These are phyloP conservation scores for Odontocolon sp. DNA, from an alignment of 2,888 invertebrate genomes.

Conservation along the genomic window DNA sequence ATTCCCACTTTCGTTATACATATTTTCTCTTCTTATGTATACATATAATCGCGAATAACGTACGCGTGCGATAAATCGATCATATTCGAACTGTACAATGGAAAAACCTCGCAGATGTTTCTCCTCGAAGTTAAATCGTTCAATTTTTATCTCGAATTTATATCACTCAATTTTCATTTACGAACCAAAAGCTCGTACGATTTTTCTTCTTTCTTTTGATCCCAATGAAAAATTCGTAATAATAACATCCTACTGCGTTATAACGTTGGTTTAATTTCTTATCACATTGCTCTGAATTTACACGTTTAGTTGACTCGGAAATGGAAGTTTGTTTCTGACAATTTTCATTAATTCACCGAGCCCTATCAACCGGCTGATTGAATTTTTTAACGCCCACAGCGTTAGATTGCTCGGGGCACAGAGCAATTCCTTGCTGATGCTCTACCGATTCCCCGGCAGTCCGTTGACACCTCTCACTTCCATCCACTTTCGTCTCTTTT, in stretches of 20 bases:
- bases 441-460: neutral
- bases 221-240: neutral
- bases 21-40: neutral
- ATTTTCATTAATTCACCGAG: conserved; percentile 39
- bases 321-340: conserved; percentile 34
- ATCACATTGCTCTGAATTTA: no score
- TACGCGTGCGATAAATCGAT: conserved; percentile 15
- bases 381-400: conserved; percentile 32
- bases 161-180: neutral
- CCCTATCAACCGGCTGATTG: conserved; percentile 36
- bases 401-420: conserved; percentile 6
- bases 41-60: conserved; percentile 6
- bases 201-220: neutral
- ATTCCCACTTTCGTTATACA: neutral
- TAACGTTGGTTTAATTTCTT: no score
- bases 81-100: neutral
- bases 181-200: neutral
- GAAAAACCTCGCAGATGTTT: neutral
- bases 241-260: no score
- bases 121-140: no score
- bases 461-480: conserved; percentile 14
- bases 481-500: neutral
- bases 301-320: neutral
- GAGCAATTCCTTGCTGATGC: no score
- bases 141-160: no score